A percentile compares a stretch with the other conserved stretches of the same genome.
phyloP scores from a whole-genome alignment of 2,888 invertebrate species.

The Plagodis pulveraria region DNA sequence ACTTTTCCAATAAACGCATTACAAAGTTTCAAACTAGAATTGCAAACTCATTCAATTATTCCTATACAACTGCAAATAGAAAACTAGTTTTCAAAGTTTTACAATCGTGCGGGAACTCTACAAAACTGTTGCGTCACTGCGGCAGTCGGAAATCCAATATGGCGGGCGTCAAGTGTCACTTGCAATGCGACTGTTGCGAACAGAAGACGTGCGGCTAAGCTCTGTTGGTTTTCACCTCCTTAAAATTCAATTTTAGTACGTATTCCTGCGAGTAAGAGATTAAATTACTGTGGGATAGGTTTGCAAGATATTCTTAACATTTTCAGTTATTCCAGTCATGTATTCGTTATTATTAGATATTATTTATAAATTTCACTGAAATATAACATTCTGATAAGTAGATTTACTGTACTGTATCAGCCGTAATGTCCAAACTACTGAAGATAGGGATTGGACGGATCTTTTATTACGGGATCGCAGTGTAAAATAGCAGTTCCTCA shows the following conservation, averaged over 20 bases:
- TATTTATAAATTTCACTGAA: too few relatives aligned
- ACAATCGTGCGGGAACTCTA: constrained; percentile 15
- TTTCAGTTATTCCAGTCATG: not conserved
- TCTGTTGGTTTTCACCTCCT: constrained; percentile 22
- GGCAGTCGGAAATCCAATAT: constrained; percentile 53
- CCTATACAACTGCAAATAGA: constrained; percentile 11
- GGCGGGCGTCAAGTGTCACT: constrained; percentile 58
- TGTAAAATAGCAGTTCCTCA: too few relatives aligned
- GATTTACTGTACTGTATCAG: too few relatives aligned
- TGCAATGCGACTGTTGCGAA: constrained; percentile 46
- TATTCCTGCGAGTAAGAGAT: constrained; percentile 21
- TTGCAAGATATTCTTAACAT: not conserved
- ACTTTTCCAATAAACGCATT: constrained; percentile 14
- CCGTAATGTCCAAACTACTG: too few relatives aligned
- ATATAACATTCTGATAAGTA: too few relatives aligned
- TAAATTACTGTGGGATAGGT: not conserved
- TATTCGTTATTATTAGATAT: too few relatives aligned
- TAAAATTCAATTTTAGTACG: constrained; percentile 25
- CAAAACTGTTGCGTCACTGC: constrained; percentile 32
- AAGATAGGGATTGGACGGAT: too few relatives aligned
- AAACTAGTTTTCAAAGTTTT: constrained; percentile 12
- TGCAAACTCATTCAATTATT: constrained; percentile 10
- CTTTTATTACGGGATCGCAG: too few relatives aligned
- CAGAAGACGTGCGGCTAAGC: constrained; percentile 38
- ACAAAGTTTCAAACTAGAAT: constrained; percentile 1